Base-by-base conservation (phyloP, 2,797 vertebrate genomes). In the Avahi laniger region DNA sequence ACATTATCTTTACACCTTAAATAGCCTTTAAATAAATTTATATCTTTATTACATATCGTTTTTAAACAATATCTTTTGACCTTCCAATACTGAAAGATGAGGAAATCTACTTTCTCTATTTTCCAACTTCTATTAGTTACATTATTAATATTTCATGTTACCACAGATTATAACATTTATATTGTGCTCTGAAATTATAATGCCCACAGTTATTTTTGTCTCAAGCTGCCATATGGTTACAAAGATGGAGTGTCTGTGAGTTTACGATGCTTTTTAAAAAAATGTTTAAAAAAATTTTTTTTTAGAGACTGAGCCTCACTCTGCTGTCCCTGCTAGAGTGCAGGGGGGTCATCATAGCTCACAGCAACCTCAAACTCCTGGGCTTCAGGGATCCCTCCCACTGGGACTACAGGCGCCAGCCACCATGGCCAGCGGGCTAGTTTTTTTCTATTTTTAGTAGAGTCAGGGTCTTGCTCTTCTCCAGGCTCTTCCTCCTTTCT, bases 191-290 rank as follows among this genome's bases (percentile, higher is more conserved):
- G 41, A 61, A 92, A 83, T 81, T 76, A 61, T 50, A 76, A 76
- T 75, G 22, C 41, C 38, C 17, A 43, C 33, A 48, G 46, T 72
- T 82, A 81, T 65, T 93, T 89, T 65, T 48, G 83, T 73, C 76
- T 69, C 38, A 67, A 75, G 41, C n/a, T 92, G 57, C 48, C 69
- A 28, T 75, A 48, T 75, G 20, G 50, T 91, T 82, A n/a, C 41
- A 57, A 67, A n/a, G 14, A 73, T 87, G 14, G 67, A 87, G 33
- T 30, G 41, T 67, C 59, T 85, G 48, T 54, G 50, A 70, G 22
- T 87, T 81, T 81, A 87, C 75, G 26, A 92, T 65, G 38, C 30
- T 59, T 59, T 54, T 93, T 92, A 75, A 67, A 57, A 92, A 75
- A 59, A 59, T 59, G 57, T 59, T 59, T 59, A 12, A 12, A 4